A percentile compares a stretch with the other conserved stretches of the same genome.
Evolutionary conservation across 1,140 invertebrate species (phyloP).

Genomic region (Nixonia krombeini): DNA sequence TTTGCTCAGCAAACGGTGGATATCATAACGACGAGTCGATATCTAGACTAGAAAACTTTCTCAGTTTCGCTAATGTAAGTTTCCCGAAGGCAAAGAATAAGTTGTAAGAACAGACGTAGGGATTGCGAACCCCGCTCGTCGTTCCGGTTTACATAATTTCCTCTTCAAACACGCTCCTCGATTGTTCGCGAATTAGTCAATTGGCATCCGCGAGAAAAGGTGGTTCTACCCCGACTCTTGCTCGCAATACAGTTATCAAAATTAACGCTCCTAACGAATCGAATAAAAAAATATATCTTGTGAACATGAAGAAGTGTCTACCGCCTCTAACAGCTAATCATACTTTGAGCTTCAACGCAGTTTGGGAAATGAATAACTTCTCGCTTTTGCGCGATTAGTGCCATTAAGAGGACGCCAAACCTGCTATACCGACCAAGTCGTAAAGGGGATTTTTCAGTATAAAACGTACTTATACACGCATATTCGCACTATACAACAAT

Average conservation of each 20-base stretch:
- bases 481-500: no score
- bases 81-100: conserved; percentile 47
- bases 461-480: no score
- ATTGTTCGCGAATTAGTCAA: conserved; percentile 6
- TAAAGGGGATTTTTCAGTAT: no score
- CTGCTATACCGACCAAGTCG: no score
- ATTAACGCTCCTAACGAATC: neutral
- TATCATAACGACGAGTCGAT: conserved; percentile 45
- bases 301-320: neutral
- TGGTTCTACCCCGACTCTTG: no score
- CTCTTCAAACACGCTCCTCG: conserved; percentile 25
- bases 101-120: conserved; percentile 42
- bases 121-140: conserved; percentile 38
- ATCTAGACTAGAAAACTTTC: conserved; percentile 45
- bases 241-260: neutral
- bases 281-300: conserved; percentile 4
- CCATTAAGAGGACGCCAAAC: no score
- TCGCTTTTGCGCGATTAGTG: no score
- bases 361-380: neutral
- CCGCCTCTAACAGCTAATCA: neutral
- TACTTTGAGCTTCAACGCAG: conserved; percentile 11
- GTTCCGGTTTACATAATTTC: conserved; percentile 42
- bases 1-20: conserved; percentile 39
- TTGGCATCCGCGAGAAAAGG: neutral
- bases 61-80: conserved; percentile 45